Conservation (phyloP, 1,140 invertebrate genomes). For the Potamilus streckersoni region DNA sequence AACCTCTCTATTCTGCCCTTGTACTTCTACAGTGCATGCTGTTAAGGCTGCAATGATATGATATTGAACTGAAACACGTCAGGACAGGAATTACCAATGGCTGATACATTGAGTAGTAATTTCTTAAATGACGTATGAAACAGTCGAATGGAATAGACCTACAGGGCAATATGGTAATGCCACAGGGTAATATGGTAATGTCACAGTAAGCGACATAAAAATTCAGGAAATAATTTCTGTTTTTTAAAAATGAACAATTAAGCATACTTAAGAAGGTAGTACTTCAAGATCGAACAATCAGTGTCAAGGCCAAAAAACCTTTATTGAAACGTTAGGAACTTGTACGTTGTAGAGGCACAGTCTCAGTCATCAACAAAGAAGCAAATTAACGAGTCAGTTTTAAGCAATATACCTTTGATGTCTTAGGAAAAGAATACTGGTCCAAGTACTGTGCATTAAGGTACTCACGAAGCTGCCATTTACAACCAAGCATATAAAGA, state of each 20-base stretch:
- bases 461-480: too few relatives aligned
- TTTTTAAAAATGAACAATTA: background rate
- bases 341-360: background rate
- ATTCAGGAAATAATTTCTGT: background rate
- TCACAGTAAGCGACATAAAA: background rate
- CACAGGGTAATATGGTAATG: slow-evolving; percentile 1
- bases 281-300: background rate
- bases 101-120: slow-evolving; percentile 10
- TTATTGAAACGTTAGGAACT: slow-evolving; percentile 7
- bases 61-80: slow-evolving; percentile 2
- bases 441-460: too few relatives aligned
- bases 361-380: too few relatives aligned
- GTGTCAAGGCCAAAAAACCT: background rate
- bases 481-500: too few relatives aligned
- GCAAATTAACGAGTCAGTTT: too few relatives aligned
- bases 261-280: background rate
- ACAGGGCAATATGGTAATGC: slow-evolving; percentile 8
- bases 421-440: too few relatives aligned
- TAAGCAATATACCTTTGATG: too few relatives aligned
- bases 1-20: background rate
- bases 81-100: background rate
- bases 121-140: background rate
- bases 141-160: background rate
- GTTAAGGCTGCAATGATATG: slow-evolving; percentile 14
- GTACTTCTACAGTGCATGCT: slow-evolving; percentile 11